phyloP scores from a whole-genome alignment of 2,113 vertebrate genomes.

The Halcyon malimbica region DNA sequence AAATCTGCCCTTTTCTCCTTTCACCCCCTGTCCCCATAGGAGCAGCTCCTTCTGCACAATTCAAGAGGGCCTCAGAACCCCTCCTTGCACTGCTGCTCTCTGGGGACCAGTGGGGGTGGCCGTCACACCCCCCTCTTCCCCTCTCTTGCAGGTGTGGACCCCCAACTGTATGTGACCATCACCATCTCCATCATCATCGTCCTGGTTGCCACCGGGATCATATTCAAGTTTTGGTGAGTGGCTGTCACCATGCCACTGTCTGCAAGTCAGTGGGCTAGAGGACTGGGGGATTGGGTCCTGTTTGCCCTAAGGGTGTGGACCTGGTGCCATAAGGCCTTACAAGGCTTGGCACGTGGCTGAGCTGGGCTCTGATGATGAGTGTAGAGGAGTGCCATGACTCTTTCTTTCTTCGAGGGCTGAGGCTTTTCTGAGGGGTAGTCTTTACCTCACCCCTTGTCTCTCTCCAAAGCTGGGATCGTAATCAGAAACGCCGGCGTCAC shows the following conservation, averaged over 20 bases:
- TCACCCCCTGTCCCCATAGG: rapidly evolving
- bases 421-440: neutral
- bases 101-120: rapidly evolving
- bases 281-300: rapidly evolving
- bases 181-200: slow-evolving; percentile 84
- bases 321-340: neutral
- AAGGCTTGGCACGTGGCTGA: neutral
- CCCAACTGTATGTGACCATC: slow-evolving; percentile 82
- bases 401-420: neutral
- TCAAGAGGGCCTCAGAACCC: too few species aligned
- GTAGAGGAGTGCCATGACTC: rapidly evolving
- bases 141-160: slow-evolving; percentile 76
- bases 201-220: slow-evolving; percentile 81
- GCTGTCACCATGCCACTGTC: rapidly evolving
- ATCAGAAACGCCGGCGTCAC: slow-evolving; percentile 79
- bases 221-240: slow-evolving; percentile 86
- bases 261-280: neutral
- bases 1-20: neutral
- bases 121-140: neutral
- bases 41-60: neutral
- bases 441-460: neutral
- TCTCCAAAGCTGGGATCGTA: slow-evolving; percentile 79
- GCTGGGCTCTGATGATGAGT: neutral
- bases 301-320: neutral
- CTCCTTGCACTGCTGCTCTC: neutral